Percentiles rank a stretch among this genome's conserved stretches.
These are phyloP conservation scores for Mesembrinibis cayennensis DNA, from an alignment of 2,113 vertebrate species.

Conservation along the genomic window DNA sequence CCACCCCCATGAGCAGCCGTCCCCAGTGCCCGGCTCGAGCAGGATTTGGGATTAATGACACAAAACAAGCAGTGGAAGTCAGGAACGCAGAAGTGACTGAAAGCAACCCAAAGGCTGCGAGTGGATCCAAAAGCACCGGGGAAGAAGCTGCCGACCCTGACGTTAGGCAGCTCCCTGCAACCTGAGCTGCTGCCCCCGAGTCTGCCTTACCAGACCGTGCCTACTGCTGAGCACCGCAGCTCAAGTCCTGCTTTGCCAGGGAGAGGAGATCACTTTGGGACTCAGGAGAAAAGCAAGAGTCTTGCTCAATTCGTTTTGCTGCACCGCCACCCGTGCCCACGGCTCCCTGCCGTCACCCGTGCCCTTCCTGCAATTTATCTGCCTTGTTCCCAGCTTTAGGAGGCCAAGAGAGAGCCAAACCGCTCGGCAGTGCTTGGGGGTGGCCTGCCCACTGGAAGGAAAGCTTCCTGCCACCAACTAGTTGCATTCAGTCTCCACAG, in stretches of 20 bases:
- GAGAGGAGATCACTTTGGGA: neutral
- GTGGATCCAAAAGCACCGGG: neutral
- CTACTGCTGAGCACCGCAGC: neutral
- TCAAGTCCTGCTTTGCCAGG: neutral
- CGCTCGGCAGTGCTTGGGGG: neutral
- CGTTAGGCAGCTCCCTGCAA: neutral
- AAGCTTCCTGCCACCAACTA: neutral
- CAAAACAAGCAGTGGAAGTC: neutral
- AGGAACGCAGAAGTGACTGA: neutral
- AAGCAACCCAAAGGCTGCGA: neutral
- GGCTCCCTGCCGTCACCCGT: neutral
- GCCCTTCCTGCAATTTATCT: neutral
- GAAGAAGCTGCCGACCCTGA: neutral
- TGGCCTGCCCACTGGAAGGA: neutral
- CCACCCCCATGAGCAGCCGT: fast-evolving
- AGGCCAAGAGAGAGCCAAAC: neutral
- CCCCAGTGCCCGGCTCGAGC: neutral
- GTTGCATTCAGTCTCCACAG: neutral
- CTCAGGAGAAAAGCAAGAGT: neutral
- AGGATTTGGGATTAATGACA: neutral
- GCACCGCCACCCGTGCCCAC: neutral
- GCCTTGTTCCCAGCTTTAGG: neutral
- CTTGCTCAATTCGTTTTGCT: neutral
- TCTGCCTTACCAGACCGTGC: neutral
- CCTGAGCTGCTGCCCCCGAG: neutral